phyloP scores from a whole-genome alignment of 1,140 invertebrate genomes.

The Pygmarrhopalites habei region DNA sequence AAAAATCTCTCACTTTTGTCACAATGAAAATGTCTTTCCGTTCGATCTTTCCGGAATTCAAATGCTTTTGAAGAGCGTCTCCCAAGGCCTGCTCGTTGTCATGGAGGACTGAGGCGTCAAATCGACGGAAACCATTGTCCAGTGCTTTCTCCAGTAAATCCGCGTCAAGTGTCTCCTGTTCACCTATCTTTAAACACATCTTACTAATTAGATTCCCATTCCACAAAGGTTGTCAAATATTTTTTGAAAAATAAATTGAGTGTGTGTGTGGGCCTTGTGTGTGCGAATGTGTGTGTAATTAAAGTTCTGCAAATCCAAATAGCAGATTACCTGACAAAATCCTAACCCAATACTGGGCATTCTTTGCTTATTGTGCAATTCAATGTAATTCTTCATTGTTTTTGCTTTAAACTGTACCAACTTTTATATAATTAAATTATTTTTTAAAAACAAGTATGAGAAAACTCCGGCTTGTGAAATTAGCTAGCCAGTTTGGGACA shows the following conservation, averaged over 20 bases:
- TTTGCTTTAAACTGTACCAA: no score
- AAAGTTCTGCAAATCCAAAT: not conserved
- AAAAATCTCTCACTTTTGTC: no score
- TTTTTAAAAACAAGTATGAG: no score
- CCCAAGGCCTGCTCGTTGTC: constrained; percentile 74
- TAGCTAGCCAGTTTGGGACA: no score
- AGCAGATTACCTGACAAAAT: constrained; percentile 5
- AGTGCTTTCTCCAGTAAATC: constrained; percentile 52
- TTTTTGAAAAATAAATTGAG: constrained; percentile 19
- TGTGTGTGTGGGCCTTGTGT: not conserved
- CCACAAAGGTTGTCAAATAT: not conserved
- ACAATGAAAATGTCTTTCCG: constrained; percentile 60
- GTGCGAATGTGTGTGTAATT: no score
- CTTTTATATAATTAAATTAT: no score
- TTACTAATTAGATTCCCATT: not conserved
- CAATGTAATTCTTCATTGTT: constrained; percentile 24
- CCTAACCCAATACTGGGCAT: constrained; percentile 37
- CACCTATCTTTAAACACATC: not conserved
- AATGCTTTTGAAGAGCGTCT: constrained; percentile 62
- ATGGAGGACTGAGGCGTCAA: constrained; percentile 74
- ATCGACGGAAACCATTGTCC: constrained; percentile 62
- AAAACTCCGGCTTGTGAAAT: no score
- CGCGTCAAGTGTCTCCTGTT: not conserved
- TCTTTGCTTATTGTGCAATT: constrained; percentile 30
- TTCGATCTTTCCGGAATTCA: constrained; percentile 58